These are phyloP conservation scores for Phyllostomus hastatus DNA, from an alignment of 2,113 vertebrate species.

Conservation along the genomic window DNA sequence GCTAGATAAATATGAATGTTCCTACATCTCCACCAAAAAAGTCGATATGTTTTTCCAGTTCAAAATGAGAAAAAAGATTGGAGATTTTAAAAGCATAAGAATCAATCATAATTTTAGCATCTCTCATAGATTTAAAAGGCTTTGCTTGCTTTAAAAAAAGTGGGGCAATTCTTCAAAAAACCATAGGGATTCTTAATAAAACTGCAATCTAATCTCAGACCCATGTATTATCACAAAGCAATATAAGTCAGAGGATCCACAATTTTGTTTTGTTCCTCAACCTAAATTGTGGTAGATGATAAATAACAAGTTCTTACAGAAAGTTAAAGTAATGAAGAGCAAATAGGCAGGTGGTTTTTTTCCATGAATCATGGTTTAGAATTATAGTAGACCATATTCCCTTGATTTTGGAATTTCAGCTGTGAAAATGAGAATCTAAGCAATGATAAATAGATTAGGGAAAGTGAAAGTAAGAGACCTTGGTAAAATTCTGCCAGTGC, in stretches of 20 bases:
- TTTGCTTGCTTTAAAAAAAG: constrained; percentile 10
- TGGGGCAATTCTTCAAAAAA: constrained; percentile 45
- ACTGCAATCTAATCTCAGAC: constrained; percentile 16
- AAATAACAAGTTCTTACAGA: constrained; percentile 35
- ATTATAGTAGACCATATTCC: not conserved
- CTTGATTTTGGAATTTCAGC: constrained; percentile 1
- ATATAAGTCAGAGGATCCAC: not conserved
- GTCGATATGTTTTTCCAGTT: constrained; percentile 65
- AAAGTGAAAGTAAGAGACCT: constrained; percentile 19
- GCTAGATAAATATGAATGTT: constrained; percentile 68
- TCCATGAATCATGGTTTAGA: constrained; percentile 29
- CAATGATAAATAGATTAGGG: constrained; percentile 31
- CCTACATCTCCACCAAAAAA: constrained; percentile 45
- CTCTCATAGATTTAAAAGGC: constrained; percentile 54
- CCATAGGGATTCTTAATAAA: constrained; percentile 45
- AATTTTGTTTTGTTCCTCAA: not conserved
- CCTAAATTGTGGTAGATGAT: not conserved
- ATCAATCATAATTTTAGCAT: constrained; percentile 67
- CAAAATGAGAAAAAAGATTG: constrained; percentile 67
- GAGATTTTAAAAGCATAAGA: constrained; percentile 54
- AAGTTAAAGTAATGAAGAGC: constrained; percentile 39
- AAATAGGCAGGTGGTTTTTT: not conserved
- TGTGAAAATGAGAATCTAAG: constrained; percentile 46
- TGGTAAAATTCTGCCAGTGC: constrained; percentile 31
- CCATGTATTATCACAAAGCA: constrained; percentile 42